A percentile compares a stretch with the other conserved stretches of the same genome.
These are phyloP conservation scores for Columba guinea DNA, from an alignment of 2,797 vertebrate species.

Conservation along the genomic window DNA sequence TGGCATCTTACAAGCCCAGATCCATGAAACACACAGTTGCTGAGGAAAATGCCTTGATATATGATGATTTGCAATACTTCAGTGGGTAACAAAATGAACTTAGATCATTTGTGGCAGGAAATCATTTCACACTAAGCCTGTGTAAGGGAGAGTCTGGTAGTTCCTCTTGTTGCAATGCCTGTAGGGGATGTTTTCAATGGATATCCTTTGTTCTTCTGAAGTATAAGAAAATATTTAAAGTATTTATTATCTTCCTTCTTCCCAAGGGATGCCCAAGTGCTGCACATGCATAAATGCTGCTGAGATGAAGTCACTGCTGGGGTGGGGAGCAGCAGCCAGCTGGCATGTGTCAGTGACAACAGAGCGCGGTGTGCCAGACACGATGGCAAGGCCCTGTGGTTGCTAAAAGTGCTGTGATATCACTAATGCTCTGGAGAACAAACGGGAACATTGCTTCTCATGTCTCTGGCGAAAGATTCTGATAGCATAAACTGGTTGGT, in stretches of 20 bases:
- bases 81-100: not conserved
- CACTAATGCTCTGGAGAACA: not conserved
- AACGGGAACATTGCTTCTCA: not conserved
- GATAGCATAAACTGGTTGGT: not conserved
- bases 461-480: not conserved
- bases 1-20: not conserved
- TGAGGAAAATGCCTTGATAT: not conserved
- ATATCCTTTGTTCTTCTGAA: not conserved
- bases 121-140: not conserved
- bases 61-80: not conserved
- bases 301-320: constrained; percentile 22
- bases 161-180: rapidly evolving
- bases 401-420: not conserved
- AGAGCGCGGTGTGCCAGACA: not conserved
- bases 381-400: not conserved
- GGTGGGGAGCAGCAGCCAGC: constrained; percentile 41
- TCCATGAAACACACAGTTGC: not conserved
- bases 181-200: not conserved
- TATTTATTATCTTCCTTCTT: not conserved
- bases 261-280: not conserved
- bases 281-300: not conserved
- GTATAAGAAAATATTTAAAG: constrained; percentile 20
- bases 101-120: not conserved
- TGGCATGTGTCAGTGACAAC: constrained; percentile 18
- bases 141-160: not conserved